These are phyloP conservation scores for Sciurus carolinensis DNA, from an alignment of 2,797 vertebrate species.

Conservation along the genomic window DNA sequence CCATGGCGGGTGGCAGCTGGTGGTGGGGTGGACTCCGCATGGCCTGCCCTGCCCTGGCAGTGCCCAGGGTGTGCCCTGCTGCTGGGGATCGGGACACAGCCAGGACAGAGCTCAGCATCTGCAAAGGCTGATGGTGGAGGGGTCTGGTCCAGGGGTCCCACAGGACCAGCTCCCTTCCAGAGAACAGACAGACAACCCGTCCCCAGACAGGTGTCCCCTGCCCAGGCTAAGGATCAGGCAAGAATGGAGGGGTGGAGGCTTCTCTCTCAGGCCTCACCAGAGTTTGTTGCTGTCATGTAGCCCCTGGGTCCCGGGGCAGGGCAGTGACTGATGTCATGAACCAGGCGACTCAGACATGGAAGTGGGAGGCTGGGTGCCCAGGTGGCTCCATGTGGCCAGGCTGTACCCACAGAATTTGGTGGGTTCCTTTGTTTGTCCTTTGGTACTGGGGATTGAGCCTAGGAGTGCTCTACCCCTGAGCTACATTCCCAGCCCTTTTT, in stretches of 20 bases:
- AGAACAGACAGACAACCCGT: not conserved
- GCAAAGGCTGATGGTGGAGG: fast-evolving
- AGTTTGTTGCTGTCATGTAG: not conserved
- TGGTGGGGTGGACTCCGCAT: too few species aligned
- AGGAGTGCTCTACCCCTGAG: too few species aligned
- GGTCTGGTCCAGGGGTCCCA: not conserved
- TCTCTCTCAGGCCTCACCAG: not conserved
- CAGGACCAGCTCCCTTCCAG: not conserved
- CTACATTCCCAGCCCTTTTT: too few species aligned
- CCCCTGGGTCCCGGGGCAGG: not conserved
- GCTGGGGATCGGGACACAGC: fast-evolving
- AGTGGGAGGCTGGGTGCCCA: not conserved
- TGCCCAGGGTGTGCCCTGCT: fast-evolving
- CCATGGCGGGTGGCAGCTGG: not conserved
- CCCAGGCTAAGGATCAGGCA: too few species aligned
- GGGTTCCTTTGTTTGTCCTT: not conserved
- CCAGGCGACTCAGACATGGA: not conserved
- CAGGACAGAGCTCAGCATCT: not conserved
- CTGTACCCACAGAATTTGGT: not conserved
- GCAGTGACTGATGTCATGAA: not conserved
- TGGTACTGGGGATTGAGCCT: too few species aligned
- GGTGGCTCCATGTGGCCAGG: not conserved
- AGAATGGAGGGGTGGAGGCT: not conserved
- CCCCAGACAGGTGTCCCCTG: not conserved
- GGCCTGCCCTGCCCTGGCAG: not conserved